Evolutionary conservation across 2,113 vertebrate genomes (phyloP).

Genomic region (Phalacrocorax aristotelis): DNA sequence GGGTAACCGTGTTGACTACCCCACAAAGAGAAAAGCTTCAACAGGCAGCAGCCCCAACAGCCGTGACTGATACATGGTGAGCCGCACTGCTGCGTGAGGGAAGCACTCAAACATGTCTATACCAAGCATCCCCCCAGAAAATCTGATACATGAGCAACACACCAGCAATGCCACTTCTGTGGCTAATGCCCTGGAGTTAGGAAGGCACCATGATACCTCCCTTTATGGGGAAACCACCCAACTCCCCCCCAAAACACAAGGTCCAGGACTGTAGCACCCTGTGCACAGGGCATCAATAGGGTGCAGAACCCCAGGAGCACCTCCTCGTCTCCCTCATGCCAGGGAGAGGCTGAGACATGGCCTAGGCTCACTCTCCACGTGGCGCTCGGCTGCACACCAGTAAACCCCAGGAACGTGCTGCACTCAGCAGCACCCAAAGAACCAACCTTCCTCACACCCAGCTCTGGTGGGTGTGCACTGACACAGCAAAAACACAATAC

Average conservation of each 20-base stretch:
- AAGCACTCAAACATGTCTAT: rapidly evolving
- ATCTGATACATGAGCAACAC: rapidly evolving
- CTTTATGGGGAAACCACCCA: not conserved
- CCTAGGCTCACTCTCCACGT: rapidly evolving
- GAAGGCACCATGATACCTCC: not conserved
- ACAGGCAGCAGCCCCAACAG: not conserved
- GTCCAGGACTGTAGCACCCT: rapidly evolving
- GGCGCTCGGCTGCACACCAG: not conserved
- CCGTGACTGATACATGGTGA: rapidly evolving
- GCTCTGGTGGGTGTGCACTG: rapidly evolving
- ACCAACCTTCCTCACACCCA: not conserved
- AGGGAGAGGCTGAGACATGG: not conserved
- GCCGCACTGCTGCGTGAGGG: rapidly evolving
- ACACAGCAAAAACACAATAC: not conserved
- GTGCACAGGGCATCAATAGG: rapidly evolving
- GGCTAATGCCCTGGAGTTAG: not conserved
- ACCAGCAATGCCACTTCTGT: not conserved
- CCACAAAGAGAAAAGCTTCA: rapidly evolving
- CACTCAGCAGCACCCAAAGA: rapidly evolving
- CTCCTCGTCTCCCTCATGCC: not conserved
- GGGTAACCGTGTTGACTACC: rapidly evolving
- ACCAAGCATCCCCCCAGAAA: not conserved
- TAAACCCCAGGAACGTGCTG: rapidly evolving
- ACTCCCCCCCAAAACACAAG: not conserved
- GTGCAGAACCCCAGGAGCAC: not conserved